Evolutionary conservation across 2,113 vertebrate species (phyloP).

Genomic region (Syngnathus floridae): DNA sequence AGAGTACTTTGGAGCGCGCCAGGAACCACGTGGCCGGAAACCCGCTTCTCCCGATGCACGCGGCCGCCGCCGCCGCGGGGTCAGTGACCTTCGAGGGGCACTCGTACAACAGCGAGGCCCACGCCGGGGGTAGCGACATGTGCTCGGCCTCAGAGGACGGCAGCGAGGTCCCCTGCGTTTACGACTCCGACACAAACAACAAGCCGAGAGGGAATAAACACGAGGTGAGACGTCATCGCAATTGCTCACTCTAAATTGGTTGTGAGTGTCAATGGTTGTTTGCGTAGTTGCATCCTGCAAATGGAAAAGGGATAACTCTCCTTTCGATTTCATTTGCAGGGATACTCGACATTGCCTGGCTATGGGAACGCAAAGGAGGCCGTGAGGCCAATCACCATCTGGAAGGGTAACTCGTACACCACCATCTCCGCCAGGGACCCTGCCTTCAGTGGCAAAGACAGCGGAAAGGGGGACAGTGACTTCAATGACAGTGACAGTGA

Average conservation of each 20-base stretch:
- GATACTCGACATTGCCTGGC: slow-evolving; percentile 77
- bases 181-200: slow-evolving; percentile 83
- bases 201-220: slow-evolving; percentile 72
- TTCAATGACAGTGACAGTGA: slow-evolving; percentile 97
- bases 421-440: slow-evolving; percentile 86
- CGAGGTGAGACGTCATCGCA: slow-evolving; percentile 75
- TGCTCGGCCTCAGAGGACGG: slow-evolving; percentile 75
- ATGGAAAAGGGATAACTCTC: not conserved
- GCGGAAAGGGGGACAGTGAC: slow-evolving; percentile 95
- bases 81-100: slow-evolving; percentile 73
- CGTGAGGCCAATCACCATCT: slow-evolving; percentile 82
- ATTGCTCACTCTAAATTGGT: too few species aligned
- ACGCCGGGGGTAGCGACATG: slow-evolving; percentile 69
- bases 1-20: slow-evolving; percentile 75
- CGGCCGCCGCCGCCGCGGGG: slow-evolving; percentile 45
- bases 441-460: slow-evolving; percentile 96
- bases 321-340: slow-evolving; percentile 57
- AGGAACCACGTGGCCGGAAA: slow-evolving; percentile 67
- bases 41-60: slow-evolving; percentile 68
- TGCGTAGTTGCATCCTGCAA: not conserved
- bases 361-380: slow-evolving; percentile 80
- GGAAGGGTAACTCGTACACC: slow-evolving; percentile 93
- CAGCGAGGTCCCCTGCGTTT: slow-evolving; percentile 77
- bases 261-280: not conserved
- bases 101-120: slow-evolving; percentile 79